These are phyloP conservation scores for Clamator glandarius DNA, from an alignment of 2,797 vertebrate species.

Conservation along the genomic window DNA sequence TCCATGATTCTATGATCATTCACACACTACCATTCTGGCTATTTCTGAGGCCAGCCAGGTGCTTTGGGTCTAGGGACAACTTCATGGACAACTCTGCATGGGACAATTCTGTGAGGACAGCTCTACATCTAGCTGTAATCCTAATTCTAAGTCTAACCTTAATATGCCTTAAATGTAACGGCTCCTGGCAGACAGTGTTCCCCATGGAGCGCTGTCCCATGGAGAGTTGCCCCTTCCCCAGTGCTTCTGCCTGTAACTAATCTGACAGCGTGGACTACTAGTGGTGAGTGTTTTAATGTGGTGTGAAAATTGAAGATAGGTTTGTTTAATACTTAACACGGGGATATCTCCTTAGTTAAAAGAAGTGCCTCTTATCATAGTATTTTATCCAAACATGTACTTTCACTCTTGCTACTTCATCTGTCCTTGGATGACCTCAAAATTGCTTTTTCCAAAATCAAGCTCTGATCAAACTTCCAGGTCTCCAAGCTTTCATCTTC, in stretches of 20 bases:
- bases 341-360: not conserved
- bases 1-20: not conserved
- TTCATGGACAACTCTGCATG: too few species aligned
- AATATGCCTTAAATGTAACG: too few species aligned
- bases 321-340: not conserved
- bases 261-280: not conserved
- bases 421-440: slow-evolving; percentile 23
- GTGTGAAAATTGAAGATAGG: accelerated
- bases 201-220: too few species aligned
- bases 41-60: not conserved
- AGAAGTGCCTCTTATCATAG: not conserved
- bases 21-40: not conserved
- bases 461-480: slow-evolving; percentile 33
- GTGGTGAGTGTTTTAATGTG: not conserved
- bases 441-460: slow-evolving; percentile 14
- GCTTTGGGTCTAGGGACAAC: not conserved
- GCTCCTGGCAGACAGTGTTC: too few species aligned
- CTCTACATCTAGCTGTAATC: too few species aligned
- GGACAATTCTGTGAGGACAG: too few species aligned
- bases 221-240: too few species aligned
- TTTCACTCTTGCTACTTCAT: not conserved
- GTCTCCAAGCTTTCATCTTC: slow-evolving; percentile 33
- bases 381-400: not conserved
- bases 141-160: too few species aligned
- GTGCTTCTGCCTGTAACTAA: not conserved